phyloP scores from a whole-genome alignment of 2,797 vertebrate genomes.

The Siniperca undulata region DNA sequence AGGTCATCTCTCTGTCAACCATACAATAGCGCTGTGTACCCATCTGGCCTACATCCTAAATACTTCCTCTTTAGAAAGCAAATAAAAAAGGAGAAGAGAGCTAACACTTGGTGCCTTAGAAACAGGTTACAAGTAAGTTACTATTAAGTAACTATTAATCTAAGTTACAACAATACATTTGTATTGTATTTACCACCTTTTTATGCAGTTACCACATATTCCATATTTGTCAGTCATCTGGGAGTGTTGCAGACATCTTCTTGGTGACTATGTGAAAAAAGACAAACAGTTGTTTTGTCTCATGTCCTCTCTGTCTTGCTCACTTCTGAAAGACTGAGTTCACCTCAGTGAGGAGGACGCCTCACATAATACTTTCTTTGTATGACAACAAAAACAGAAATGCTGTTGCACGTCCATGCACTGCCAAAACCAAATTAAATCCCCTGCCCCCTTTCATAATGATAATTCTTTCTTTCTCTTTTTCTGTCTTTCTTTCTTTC shows the following conservation, averaged over 20 bases:
- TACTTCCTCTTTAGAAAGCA: conserved; percentile 72
- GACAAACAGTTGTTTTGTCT: conserved; percentile 22
- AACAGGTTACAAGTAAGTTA: conserved; percentile 2
- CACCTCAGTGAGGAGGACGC: conserved; percentile 34
- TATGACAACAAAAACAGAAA: conserved; percentile 44
- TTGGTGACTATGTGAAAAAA: conserved; percentile 6
- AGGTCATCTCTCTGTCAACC: conserved; percentile 83
- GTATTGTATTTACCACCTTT: not conserved
- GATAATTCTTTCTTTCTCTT: not conserved
- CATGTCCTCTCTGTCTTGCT: not conserved
- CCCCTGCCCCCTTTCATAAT: not conserved
- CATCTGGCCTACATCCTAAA: conserved; percentile 79
- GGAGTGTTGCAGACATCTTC: not conserved
- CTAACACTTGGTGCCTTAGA: conserved; percentile 18
- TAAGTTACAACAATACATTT: not conserved
- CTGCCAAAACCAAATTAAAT: conserved; percentile 39
- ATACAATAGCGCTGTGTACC: conserved; percentile 80
- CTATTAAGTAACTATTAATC: not conserved
- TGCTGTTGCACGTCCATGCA: not conserved
- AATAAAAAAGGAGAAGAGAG: conserved; percentile 59
- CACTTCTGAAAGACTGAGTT: conserved; percentile 19
- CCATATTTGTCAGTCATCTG: not conserved
- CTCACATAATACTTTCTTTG: conserved; percentile 56
- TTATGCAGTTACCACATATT: not conserved
- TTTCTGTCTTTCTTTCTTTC: not conserved